Evolutionary conservation across 2,888 invertebrate genomes (phyloP).

Genomic region (Drosophila sordidapex): DNA sequence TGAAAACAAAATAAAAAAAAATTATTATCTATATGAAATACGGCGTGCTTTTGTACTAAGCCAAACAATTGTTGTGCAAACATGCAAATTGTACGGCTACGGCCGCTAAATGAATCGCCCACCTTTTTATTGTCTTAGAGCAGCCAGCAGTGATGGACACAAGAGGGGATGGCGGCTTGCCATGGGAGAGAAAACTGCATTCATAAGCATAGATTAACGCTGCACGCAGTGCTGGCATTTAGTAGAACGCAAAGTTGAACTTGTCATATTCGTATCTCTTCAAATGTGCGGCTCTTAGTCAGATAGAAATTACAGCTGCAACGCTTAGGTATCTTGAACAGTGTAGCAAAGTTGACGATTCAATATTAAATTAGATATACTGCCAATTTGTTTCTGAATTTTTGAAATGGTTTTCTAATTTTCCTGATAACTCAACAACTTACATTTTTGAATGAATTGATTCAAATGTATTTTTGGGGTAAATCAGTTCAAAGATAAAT

Average conservation of each 20-base stretch:
- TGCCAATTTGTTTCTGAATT: background rate
- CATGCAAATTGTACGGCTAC: slow-evolving; percentile 77
- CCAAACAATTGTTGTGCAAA: slow-evolving; percentile 81
- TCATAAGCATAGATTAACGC: slow-evolving; percentile 55
- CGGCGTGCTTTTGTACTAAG: slow-evolving; percentile 67
- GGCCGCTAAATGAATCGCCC: slow-evolving; percentile 74
- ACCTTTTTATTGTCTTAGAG: slow-evolving; percentile 71
- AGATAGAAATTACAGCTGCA: slow-evolving; percentile 40
- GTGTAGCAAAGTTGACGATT: slow-evolving; percentile 11
- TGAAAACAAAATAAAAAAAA: slow-evolving; percentile 14
- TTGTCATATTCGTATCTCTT: slow-evolving; percentile 79
- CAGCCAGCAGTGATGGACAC: slow-evolving; percentile 2
- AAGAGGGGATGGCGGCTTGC: background rate
- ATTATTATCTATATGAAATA: slow-evolving; percentile 76
- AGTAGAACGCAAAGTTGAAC: slow-evolving; percentile 72
- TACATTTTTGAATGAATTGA: background rate
- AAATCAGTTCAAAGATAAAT: background rate
- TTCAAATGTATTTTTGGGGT: fast-evolving
- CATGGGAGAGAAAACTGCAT: slow-evolving; percentile 35
- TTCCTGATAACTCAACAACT: background rate
- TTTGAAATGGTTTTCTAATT: background rate
- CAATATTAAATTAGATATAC: background rate
- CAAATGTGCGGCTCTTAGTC: slow-evolving; percentile 69
- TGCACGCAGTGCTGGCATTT: slow-evolving; percentile 67
- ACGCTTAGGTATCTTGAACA: slow-evolving; percentile 33